Conservation (phyloP, 1,140 invertebrate genomes). For the Drusus annulatus region DNA sequence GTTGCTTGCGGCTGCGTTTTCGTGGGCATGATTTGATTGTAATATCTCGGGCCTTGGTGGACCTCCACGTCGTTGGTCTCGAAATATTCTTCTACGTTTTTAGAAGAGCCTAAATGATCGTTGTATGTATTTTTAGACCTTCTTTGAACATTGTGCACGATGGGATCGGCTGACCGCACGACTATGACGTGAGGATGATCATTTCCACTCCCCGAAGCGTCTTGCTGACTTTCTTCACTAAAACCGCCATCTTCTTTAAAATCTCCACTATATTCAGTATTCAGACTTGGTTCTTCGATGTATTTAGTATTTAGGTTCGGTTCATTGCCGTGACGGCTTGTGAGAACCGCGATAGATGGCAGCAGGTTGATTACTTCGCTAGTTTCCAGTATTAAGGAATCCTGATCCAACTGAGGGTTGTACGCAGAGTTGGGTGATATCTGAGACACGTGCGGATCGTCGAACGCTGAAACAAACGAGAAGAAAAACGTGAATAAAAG, state of each 20-base stretch:
- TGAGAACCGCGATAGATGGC: constrained; percentile 68
- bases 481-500: not conserved
- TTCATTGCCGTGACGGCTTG: constrained; percentile 61
- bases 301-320: too few relatives aligned
- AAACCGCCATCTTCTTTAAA: too few relatives aligned
- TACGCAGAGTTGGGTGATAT: constrained; percentile 72
- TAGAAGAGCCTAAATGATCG: constrained; percentile 61
- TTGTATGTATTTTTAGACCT: not conserved
- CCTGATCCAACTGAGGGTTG: constrained; percentile 54
- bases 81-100: constrained; percentile 64
- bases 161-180: constrained; percentile 64
- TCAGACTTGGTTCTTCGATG: constrained; percentile 61
- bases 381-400: constrained; percentile 59
- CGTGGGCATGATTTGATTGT: constrained; percentile 67
- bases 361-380: constrained; percentile 65
- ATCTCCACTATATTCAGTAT: too few relatives aligned
- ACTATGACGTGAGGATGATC: constrained; percentile 61
- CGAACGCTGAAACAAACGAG: constrained; percentile 64
- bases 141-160: constrained; percentile 61
- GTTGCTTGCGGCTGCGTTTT: constrained; percentile 61
- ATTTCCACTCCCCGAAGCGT: constrained; percentile 52
- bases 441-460: constrained; percentile 70
- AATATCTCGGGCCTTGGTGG: constrained; percentile 67
- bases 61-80: constrained; percentile 66
- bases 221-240: constrained; percentile 57